These are phyloP conservation scores for Cyrtorhinus lividipennis DNA, from an alignment of 1,140 invertebrate genomes.

Conservation along the genomic window DNA sequence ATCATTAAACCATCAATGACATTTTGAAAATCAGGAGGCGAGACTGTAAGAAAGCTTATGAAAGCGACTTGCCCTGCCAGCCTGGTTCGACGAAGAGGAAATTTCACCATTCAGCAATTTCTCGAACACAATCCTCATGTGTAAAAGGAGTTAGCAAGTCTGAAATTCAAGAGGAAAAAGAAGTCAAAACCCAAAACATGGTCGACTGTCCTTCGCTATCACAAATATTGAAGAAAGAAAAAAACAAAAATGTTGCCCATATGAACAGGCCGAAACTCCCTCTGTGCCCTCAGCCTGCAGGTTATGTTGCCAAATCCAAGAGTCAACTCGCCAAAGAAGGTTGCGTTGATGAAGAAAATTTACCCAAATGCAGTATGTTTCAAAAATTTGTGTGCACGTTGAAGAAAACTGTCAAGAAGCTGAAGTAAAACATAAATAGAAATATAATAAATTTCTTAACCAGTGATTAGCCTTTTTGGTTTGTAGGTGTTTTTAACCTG, in stretches of 20 bases:
- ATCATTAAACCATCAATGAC: background rate
- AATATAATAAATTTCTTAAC: background rate
- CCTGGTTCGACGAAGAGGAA: background rate
- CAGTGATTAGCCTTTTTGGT: background rate
- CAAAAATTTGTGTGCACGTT: background rate
- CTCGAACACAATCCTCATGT: no score
- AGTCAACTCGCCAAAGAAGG: conserved; percentile 1
- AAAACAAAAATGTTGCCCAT: background rate
- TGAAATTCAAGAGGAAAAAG: no score
- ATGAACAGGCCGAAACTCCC: background rate
- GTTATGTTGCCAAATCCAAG: background rate
- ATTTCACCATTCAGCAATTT: background rate
- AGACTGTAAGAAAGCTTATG: background rate
- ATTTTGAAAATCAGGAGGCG: background rate
- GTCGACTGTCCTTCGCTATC: no score
- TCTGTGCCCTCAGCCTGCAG: background rate
- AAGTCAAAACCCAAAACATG: no score
- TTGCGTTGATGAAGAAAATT: background rate
- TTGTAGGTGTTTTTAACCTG: background rate
- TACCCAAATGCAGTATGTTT: background rate
- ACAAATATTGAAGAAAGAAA: no score
- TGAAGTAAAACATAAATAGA: background rate
- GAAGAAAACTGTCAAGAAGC: background rate
- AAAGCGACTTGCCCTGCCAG: background rate
- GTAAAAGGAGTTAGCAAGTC: no score